These are phyloP conservation scores for Leucania comma DNA, from an alignment of 2,888 invertebrate genomes.

Conservation along the genomic window DNA sequence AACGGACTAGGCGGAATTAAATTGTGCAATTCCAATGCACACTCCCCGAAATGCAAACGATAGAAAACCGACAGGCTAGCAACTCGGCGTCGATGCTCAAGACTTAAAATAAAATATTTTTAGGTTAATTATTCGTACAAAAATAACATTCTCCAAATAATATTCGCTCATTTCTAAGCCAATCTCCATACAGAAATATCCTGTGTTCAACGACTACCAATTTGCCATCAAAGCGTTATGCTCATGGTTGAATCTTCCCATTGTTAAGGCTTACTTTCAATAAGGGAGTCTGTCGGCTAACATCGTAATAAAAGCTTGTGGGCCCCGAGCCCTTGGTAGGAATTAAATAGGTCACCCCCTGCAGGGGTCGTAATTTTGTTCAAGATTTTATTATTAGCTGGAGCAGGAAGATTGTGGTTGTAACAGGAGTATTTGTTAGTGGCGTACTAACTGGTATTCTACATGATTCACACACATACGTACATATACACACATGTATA, in stretches of 20 bases:
- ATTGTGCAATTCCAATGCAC: no score
- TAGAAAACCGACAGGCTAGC: no score
- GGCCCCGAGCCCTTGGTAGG: constrained; percentile 8
- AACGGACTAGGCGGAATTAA: no score
- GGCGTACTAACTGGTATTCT: neutral
- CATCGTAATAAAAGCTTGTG: constrained; percentile 51
- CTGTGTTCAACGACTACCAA: constrained; percentile 24
- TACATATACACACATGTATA: no score
- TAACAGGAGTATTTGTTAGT: constrained; percentile 7
- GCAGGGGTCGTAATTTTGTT: constrained; percentile 31
- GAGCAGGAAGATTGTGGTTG: constrained; percentile 19
- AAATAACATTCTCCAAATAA: neutral
- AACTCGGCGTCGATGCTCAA: no score
- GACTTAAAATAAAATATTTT: no score
- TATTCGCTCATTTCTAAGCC: neutral
- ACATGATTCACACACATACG: no score
- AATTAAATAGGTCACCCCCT: constrained; percentile 50
- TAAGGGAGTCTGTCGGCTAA: constrained; percentile 28
- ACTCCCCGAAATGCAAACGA: no score
- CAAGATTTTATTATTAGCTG: constrained; percentile 35
- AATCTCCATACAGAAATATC: constrained; percentile 8
- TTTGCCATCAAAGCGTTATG: constrained; percentile 27
- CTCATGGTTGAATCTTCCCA: constrained; percentile 20
- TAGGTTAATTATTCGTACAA: neutral
- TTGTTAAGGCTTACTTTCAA: constrained; percentile 37